Evolutionary conservation across 1,140 invertebrate genomes (phyloP), one percentile per base, ranked within the genome.

Genomic region (Pogonognathellus flavescens): DNA sequence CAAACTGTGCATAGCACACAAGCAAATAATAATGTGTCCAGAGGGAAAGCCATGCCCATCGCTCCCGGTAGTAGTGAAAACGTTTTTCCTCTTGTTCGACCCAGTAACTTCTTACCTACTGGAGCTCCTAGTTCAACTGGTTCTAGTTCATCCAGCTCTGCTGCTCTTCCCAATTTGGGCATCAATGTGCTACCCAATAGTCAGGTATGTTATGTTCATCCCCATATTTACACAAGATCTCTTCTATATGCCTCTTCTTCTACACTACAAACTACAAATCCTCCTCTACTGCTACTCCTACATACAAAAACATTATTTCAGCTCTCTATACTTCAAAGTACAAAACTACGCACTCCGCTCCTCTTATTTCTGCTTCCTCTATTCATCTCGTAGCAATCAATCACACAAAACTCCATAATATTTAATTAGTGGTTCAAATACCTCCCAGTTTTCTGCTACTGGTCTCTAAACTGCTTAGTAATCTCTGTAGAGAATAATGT

Each of bases 101-200:
- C 87, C 22, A 88, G 85, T 59, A 88, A 84, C 41, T 88, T 88
- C 81, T 52, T 84, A 31, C 87, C 87, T 7, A 88, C 87, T 18
- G 87, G 87, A 66, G 85, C 81, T 57, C 86, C 87, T 76, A 84
- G 60, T 52, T 52, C 82, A 52, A 53, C 25, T 66, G 25, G 50
- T 80, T 80, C 53, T 84, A 76, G 70, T 84, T 31, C 25, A 53
- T 18, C 31, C 22, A 18, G 49, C 50, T 49, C 50, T 11, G 25
- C 70, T 14, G 2, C 53, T 13, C 25, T 76, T 31, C 70, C 70
- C 31, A 76, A 76, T 76, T 76, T 76, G 49, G 62, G 49, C 59
- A 52, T 84, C 83, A 86, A 86, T 86, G 85, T 82, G 52, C 70
- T 84, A 70, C 70, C 83, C 49, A 86, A 86, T 80, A 86, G 85